Evolutionary conservation across 2,797 vertebrate genomes (phyloP).

Genomic region (Hafferia zeledoni): DNA sequence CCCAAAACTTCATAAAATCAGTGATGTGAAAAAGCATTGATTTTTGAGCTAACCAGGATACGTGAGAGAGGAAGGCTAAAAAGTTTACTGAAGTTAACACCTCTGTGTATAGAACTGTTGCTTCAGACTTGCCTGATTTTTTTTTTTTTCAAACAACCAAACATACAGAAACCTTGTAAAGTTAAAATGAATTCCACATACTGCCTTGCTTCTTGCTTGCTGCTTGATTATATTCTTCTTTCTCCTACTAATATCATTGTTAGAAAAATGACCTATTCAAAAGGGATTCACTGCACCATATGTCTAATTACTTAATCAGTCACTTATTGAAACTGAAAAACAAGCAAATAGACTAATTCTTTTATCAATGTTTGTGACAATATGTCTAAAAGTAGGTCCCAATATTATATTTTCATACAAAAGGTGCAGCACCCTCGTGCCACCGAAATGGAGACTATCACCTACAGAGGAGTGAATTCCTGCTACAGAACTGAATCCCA

Average conservation of each 20-base stretch:
- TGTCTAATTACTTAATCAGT: not conserved
- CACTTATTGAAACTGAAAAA: not conserved
- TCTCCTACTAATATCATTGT: not conserved
- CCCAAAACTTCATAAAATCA: conserved; percentile 81
- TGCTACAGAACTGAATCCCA: not conserved
- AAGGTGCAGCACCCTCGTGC: not conserved
- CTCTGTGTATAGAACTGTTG: conserved; percentile 9
- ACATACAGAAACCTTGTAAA: not conserved
- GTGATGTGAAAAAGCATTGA: conserved; percentile 78
- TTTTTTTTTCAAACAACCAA: not conserved
- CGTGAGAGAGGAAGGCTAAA: conserved; percentile 58
- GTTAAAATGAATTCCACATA: not conserved
- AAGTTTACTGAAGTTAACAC: conserved; percentile 72
- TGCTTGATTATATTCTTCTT: not conserved
- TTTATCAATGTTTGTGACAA: not conserved
- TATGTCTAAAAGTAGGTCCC: not conserved
- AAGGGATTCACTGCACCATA: not conserved
- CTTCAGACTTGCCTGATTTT: not conserved
- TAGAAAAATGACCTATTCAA: not conserved
- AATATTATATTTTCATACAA: not conserved
- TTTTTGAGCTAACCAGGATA: conserved; percentile 74
- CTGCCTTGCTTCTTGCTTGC: not conserved
- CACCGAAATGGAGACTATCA: not conserved
- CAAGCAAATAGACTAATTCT: not conserved
- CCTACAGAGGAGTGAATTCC: not conserved